Evolutionary conservation across 1,140 invertebrate genomes (phyloP), one percentile per base, ranked within the genome.

Genomic region (Polypedilum vanderplanki): DNA sequence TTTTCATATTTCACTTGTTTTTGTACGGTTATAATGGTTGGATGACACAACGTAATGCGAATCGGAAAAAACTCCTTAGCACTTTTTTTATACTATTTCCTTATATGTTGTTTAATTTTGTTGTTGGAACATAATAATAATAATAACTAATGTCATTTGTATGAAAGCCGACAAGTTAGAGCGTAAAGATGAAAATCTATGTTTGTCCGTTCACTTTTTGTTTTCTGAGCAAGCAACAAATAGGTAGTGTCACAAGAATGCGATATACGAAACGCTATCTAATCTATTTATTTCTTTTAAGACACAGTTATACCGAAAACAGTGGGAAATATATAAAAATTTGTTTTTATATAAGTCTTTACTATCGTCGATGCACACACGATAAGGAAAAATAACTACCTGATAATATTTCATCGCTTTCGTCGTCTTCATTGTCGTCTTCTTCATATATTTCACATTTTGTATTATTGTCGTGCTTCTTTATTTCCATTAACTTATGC

Each of bases 391-490:
- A 57, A 15, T 57, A 15, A 57, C 46, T 57, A 57, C 46, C 46
- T 57, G 46, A 57, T 57, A 57, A 57, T 57, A 57, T 57, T 57
- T 57, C 46, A 57, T 57, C n/a, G 12, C 10, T 57, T 12, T 57
- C n/a, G 46, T 57, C 46, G 46, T 57, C 46, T 15, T 57, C 46
- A n/a, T 15, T 57, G 46, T 57, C n/a, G 46, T 57, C 46, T 8
- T 57, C 46, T 57, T 57, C 46, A 12, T 57, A n/a, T 57, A 57
- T n/a, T 57, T 57, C 46, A 57, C 46, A 57, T 12, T 57, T 57
- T 57, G 46, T n/a, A n/a, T 57, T 57, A 57, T 15, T 57, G 10
- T 57, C 46, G 46, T 57, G 46, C n/a, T n/a, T 57, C n/a, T 57
- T 57, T 15, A 57, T 57, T 57, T 57, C 46, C 46, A 57, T 57